Conservation (phyloP, 2,113 vertebrate genomes). For the Melanostigma gelatinosum region DNA sequence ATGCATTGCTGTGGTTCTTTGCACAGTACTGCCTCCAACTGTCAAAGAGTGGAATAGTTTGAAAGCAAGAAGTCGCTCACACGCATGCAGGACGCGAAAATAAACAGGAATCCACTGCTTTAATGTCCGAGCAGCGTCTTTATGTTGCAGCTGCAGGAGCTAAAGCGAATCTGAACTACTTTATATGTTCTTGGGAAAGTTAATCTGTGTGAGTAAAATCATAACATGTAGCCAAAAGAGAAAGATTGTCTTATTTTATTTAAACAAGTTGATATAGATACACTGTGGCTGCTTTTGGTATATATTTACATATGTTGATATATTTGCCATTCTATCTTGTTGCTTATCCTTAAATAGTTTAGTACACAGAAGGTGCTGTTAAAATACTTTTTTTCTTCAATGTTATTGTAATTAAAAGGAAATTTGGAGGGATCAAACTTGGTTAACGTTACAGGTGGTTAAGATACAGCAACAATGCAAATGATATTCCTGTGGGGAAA, state of each 20-base stretch:
- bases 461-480: conserved; percentile 69
- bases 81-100: background rate
- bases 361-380: conserved; percentile 35
- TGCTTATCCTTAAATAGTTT: conserved; percentile 25
- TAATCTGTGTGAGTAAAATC: background rate
- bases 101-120: background rate
- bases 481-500: conserved; percentile 55
- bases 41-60: background rate
- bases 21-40: background rate
- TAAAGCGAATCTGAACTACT: background rate
- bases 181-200: background rate
- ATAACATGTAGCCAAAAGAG: background rate
- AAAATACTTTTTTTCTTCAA: conserved; percentile 50
- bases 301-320: too few relatives aligned
- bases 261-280: background rate
- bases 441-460: conserved; percentile 77
- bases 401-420: conserved; percentile 67
- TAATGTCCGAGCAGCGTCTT: background rate
- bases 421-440: conserved; percentile 70
- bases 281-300: background rate
- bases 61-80: background rate
- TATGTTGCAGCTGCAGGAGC: background rate
- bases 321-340: background rate
- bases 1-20: background rate
- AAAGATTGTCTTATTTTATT: background rate